Conservation (phyloP, 2,797 vertebrate genomes). For the Enteromius thamalakanensis region DNA sequence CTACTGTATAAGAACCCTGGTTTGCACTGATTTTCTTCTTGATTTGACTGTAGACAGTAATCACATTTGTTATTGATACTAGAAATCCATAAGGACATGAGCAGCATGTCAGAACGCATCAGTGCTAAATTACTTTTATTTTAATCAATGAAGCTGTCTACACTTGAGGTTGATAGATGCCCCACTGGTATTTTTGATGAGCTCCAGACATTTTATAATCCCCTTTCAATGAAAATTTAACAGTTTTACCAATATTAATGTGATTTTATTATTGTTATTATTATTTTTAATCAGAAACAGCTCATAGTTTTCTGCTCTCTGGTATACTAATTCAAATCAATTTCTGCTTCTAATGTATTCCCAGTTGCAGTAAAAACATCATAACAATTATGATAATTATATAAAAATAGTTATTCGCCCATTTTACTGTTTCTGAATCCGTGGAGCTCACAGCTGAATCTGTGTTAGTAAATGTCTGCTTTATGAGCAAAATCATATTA, state of each 20-base stretch:
- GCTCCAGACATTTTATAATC: neutral
- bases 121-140: constrained; percentile 16
- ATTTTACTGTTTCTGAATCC: neutral
- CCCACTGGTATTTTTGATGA: neutral
- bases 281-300: neutral
- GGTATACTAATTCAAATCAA: neutral
- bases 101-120: neutral
- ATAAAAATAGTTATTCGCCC: neutral
- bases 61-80: neutral
- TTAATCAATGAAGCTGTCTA: neutral
- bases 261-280: neutral
- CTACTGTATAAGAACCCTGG: neutral
- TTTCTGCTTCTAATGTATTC: neutral
- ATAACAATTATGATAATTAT: neutral
- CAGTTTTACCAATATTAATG: neutral
- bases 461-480: neutral
- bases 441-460: neutral
- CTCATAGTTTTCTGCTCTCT: neutral
- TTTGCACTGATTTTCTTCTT: neutral
- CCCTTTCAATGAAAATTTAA: neutral
- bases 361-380: neutral
- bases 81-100: neutral
- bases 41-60: neutral
- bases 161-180: neutral
- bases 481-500: neutral